Evolutionary conservation across 2,888 invertebrate genomes (phyloP), one percentile per base, ranked within the genome.

Genomic region (Lutraria lutraria): DNA sequence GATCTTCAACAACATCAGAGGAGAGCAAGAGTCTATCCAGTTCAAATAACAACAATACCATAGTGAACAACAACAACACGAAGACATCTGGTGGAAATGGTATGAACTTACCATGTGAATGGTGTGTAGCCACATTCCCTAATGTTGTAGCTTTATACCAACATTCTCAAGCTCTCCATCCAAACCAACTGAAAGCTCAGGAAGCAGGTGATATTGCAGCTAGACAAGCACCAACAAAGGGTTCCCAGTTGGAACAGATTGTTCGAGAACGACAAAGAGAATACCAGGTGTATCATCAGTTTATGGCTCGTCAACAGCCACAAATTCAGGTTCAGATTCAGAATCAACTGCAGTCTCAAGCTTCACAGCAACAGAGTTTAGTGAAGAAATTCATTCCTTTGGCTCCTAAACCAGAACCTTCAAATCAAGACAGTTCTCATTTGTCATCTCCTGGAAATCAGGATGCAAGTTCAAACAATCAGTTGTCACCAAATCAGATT

Each of bases 111-210:
- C 93, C 93, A 19, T 96, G 96, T 93, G 95, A 96, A 88, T 95
- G 96, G 95, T 96, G 96, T 89, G 89, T 92, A 19, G 94, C 95
- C 25, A 94, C 94, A 56, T 95, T 95, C 86, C 94, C 94, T 12
- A 94, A 95, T 88, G 90, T 96, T 21, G 94, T 94, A 12, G 93
- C 95, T 13, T 91, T 96, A n/a, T 95, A 95, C 88, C 94, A 95
- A 53, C 96, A 96, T 92, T 95, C 95, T 13, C 92, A 93, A 81
- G 90, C 89, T 16, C 92, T 93, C 8, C 96, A 96, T 89, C 95
- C 95, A 13, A 88, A 91, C 19, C 94, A 96, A 81, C 91, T 95
- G 21, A 92, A 93, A 31, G 93, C 93, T 52, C 95, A 95, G 86
- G 95, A 95, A 88, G 92, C 93, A 31, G 93, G 92, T 52, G 93